Evolutionary conservation across 2,888 invertebrate species (phyloP), one percentile per base, ranked within the genome.

Genomic region (Desoria tigrina): DNA sequence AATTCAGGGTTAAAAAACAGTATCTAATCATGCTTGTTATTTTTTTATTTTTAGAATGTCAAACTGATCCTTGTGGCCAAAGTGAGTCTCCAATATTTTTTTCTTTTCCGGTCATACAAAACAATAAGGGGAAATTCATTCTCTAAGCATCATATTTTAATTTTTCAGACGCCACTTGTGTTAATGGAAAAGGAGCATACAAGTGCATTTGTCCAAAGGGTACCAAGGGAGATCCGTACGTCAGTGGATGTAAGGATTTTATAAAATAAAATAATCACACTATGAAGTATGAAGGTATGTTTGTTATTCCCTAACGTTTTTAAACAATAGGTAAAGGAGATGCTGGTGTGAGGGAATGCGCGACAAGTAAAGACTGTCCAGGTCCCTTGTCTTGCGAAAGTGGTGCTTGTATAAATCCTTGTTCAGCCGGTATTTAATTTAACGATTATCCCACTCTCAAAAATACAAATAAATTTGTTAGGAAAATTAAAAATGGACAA

Each of bases 171-270:
- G 92, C 94, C 3, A 89, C 90, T 77, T 94, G 94, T 77, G 84
- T 93, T 54, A 94, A 94, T 78, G 86, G 88, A 78, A 88, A 90
- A 78, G 94, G 93, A 23, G 89, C 90, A 51, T 92, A 89, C 79
- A 87, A 89, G 77, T 94, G 94, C 79, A 86, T 88, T 59, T 94
- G 92, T 79, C 91, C 92, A 0, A 86, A 86, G 73, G 90, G 90
- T 72, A 89, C 88, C 82, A 84, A 85, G 2, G 94, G 94, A 7
- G 92, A 94, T 82, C 87, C 94, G 1, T 93, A 92, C 78, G 89
- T 89, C 80, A 84, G 85, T 45, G 92, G 92, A 72, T 94, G 94
- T 83, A 83, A 85, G 83, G 83, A 81, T n/a, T n/a, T n/a, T n/a
- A n/a, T n/a, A 45, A 45, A 4, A 18, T 21, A 45, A 9, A 45